phyloP scores from a whole-genome alignment of 2,888 invertebrate genomes.

The Tetragnatha montana region DNA sequence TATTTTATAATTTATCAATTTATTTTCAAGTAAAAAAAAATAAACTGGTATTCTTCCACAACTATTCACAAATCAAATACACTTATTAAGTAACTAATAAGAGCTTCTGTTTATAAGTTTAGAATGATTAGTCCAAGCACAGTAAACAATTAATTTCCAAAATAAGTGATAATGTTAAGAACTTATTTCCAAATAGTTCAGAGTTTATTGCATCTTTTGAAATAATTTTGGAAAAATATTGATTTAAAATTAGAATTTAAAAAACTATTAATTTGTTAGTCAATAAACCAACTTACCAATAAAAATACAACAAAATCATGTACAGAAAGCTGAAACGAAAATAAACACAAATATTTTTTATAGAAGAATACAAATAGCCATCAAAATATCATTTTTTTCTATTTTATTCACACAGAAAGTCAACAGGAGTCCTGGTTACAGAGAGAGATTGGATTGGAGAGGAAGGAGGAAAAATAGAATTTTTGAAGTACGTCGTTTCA shows the following conservation, averaged over 20 bases:
- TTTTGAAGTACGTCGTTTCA: constrained; percentile 24
- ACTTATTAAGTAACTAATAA: no score
- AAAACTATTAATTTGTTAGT: background rate
- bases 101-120: no score
- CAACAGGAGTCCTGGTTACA: constrained; percentile 4
- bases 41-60: no score
- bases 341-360: background rate
- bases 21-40: no score
- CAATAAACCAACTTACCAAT: no score
- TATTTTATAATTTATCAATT: no score
- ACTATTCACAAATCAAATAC: no score
- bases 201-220: background rate
- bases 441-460: constrained; percentile 20
- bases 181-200: background rate
- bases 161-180: no score
- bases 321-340: background rate
- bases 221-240: no score
- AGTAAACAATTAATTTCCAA: no score
- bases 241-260: no score
- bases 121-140: no score
- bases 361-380: background rate
- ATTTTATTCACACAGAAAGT: constrained; percentile 41
- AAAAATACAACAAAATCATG: background rate
- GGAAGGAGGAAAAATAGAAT: background rate
- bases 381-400: background rate